Conservation (phyloP, 2,888 invertebrate species). For the Seira musarum region DNA sequence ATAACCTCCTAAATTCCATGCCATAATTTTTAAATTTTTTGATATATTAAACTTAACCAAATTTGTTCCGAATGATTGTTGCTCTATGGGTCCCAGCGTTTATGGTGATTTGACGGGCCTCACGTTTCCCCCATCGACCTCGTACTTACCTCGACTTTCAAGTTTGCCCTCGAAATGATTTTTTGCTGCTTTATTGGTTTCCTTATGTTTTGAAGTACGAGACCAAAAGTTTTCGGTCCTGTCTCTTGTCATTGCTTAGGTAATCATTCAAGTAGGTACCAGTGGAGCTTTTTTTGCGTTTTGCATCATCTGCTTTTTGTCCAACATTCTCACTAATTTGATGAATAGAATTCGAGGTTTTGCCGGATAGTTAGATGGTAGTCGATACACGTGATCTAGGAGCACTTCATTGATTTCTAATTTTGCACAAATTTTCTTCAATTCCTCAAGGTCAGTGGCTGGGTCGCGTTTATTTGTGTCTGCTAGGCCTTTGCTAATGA, state of each 20-base stretch:
- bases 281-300: constrained; percentile 1
- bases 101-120: background rate
- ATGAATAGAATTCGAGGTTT: too few species aligned
- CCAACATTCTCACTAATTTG: constrained; percentile 13
- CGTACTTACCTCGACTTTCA: background rate
- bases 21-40: constrained; percentile 11
- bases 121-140: background rate
- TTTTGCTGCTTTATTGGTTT: constrained; percentile 9
- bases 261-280: constrained; percentile 44
- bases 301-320: constrained; percentile 19
- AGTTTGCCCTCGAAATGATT: background rate
- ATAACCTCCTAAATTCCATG: constrained; percentile 36
- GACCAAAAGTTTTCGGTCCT: background rate
- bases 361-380: too few species aligned
- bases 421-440: too few species aligned
- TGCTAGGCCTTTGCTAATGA: too few species aligned
- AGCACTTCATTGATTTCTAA: too few species aligned
- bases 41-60: background rate
- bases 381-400: too few species aligned
- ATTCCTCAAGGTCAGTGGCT: too few species aligned
- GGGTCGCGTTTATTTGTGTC: too few species aligned
- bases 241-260: constrained; percentile 23
- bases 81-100: constrained; percentile 12
- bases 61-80: background rate
- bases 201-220: background rate